Conservation (phyloP, 2,797 vertebrate species). For the Sandelia bainsii region DNA sequence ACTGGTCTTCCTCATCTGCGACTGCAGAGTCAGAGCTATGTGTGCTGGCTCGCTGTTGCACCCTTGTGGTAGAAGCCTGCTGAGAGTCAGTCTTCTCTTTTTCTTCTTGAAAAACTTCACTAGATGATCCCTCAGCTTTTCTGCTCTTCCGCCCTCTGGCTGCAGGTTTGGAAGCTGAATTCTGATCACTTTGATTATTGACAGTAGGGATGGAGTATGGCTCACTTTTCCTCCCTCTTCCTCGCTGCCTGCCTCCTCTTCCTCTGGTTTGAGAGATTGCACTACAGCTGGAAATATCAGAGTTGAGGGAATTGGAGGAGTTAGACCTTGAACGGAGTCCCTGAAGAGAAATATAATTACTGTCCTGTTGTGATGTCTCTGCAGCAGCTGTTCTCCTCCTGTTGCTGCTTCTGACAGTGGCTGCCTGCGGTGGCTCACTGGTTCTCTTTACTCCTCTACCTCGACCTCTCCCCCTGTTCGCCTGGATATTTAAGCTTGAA, state of each 20-base stretch:
- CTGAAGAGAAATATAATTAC: not conserved
- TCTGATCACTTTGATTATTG: slow-evolving; percentile 23
- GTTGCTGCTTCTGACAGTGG: slow-evolving; percentile 34
- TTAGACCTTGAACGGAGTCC: slow-evolving; percentile 47
- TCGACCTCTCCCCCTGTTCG: slow-evolving; percentile 53
- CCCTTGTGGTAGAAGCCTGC: slow-evolving; percentile 60
- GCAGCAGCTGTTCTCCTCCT: slow-evolving; percentile 53
- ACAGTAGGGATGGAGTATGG: not conserved
- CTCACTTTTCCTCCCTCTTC: slow-evolving; percentile 59
- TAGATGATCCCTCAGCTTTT: slow-evolving; percentile 27
- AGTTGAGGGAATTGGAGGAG: slow-evolving; percentile 58
- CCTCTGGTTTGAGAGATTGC: slow-evolving; percentile 55
- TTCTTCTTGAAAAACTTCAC: not conserved
- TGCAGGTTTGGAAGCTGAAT: slow-evolving; percentile 26
- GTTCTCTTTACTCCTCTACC: slow-evolving; percentile 49
- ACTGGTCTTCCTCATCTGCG: slow-evolving; percentile 29
- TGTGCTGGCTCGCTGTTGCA: slow-evolving; percentile 48
- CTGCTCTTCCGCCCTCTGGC: slow-evolving; percentile 51
- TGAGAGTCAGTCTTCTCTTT: slow-evolving; percentile 26
- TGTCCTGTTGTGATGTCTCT: slow-evolving; percentile 22
- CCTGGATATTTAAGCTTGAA: slow-evolving; percentile 44
- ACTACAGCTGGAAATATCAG: slow-evolving; percentile 56
- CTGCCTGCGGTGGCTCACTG: slow-evolving; percentile 21
- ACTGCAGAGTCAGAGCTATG: slow-evolving; percentile 7
- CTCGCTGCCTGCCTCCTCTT: slow-evolving; percentile 60